These are phyloP conservation scores for Coronaproctus castanopsis DNA, from an alignment of 2,888 invertebrate genomes.

Conservation along the genomic window DNA sequence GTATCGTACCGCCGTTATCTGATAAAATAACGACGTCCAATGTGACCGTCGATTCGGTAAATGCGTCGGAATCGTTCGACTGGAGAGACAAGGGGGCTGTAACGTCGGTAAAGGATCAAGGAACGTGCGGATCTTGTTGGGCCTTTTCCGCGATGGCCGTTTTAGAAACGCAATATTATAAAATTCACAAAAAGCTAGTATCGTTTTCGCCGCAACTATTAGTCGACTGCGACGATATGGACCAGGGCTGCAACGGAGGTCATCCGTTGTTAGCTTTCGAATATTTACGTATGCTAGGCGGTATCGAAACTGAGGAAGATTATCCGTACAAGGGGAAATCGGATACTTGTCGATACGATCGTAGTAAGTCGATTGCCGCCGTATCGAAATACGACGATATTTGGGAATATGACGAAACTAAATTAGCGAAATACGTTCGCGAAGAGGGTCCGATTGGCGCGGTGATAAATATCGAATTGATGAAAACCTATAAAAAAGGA, in stretches of 20 bases:
- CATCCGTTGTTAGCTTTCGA: not conserved
- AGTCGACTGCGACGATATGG: not conserved
- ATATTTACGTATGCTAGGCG: not conserved
- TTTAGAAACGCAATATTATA: not conserved
- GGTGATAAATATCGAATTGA: not conserved
- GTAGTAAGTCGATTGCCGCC: not conserved
- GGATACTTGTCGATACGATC: not conserved
- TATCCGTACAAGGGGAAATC: not conserved
- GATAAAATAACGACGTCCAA: not conserved
- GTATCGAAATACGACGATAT: not conserved
- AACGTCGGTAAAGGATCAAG: not conserved
- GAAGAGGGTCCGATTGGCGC: not conserved
- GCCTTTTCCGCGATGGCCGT: not conserved
- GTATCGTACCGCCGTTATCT: not conserved
- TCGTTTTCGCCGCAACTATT: not conserved
- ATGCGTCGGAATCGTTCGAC: not conserved
- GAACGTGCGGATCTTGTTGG: not conserved
- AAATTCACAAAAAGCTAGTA: not conserved
- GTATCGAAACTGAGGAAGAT: not conserved
- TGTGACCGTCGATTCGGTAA: not conserved
- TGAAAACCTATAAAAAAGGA: not conserved
- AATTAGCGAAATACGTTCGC: not conserved
- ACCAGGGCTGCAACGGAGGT: not conserved
- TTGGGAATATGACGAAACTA: not conserved
- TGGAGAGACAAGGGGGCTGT: not conserved